Evolutionary conservation across 64 coral and sea anemone genomes (phyloP), one percentile per base, ranked within the genome.

Genomic region (Actinia tenebrosa): DNA sequence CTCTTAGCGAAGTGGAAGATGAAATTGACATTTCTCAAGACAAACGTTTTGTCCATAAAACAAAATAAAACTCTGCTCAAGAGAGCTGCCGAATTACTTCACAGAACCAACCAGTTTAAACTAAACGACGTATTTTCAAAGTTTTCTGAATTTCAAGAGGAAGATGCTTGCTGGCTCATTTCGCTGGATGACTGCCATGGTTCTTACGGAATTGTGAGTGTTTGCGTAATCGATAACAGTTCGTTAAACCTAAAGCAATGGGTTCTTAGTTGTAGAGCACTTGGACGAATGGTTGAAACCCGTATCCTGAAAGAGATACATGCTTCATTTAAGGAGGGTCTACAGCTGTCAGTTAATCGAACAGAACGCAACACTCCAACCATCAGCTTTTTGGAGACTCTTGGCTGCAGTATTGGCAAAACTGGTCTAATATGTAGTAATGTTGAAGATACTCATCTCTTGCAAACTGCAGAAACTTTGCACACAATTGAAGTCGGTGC

Each of bases 51-150:
- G 23, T 71, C 66, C 66, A 6, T 71, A 23, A 71, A 71, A 7
- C 20, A 25, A 25, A 71, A 71, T 1, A 25, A 18, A 9, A 71
- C n/a, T 26, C 66, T 71, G 22, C 22, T 20, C 19, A 71, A 71
- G 7, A 23, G 66, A 71, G n/a, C 66, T 10, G 66, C 66, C 66
- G 66, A 71, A 71, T 71, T 71, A 71, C 66, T 71, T 26, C 66
- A 71, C 66, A 71, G 66, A 71, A 71, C 66, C 19, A 71, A 71
- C 23, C 66, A 71, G 66, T 71, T 71, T 71, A 71, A 71, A 25
- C 66, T 71, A 9, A 71, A 71, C 23, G 66, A 71, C 23, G 20
- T 71, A 20, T 71, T 25, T 71, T 8, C 23, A 20, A 26, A 27
- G n/a, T 27, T 71, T 25, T 71, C 66, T 26, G 66, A 71, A 25